A percentile compares a stretch with the other conserved stretches of the same genome.
phyloP scores from a whole-genome alignment of 2,888 invertebrate genomes.

The Acronicta psi region DNA sequence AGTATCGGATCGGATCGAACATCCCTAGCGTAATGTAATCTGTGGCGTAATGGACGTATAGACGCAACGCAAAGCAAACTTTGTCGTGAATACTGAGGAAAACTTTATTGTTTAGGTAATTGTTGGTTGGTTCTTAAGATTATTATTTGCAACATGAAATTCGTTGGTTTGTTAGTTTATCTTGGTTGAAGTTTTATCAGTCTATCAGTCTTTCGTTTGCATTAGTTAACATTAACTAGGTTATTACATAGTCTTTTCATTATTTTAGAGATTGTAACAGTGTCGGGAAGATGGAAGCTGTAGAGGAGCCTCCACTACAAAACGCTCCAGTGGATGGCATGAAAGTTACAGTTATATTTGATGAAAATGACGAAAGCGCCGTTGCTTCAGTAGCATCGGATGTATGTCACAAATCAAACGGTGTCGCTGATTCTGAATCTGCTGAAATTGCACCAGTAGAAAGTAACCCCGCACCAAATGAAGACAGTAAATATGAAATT shows the following conservation, averaged over 20 bases:
- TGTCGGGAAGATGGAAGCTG: slow-evolving; percentile 60
- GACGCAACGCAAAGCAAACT: slow-evolving; percentile 65
- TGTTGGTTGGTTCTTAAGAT: slow-evolving; percentile 15
- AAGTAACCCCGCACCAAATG: slow-evolving; percentile 32
- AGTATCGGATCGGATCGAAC: too few species aligned
- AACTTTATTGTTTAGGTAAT: slow-evolving; percentile 49
- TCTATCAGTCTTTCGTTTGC: slow-evolving; percentile 20
- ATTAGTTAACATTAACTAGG: slow-evolving; percentile 52
- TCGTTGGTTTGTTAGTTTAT: slow-evolving; percentile 1
- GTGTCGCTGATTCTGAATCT: slow-evolving; percentile 68
- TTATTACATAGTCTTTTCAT: slow-evolving; percentile 38
- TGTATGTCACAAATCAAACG: slow-evolving; percentile 79
- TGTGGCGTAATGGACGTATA: slow-evolving; percentile 51
- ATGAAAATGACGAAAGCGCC: slow-evolving; percentile 55
- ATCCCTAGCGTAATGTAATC: slow-evolving; percentile 50
- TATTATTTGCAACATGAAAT: slow-evolving; percentile 7
- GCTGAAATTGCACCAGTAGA: slow-evolving; percentile 42
- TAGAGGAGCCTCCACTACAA: slow-evolving; percentile 64
- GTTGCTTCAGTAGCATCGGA: slow-evolving; percentile 63
- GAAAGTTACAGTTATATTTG: slow-evolving; percentile 63
- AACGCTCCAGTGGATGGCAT: slow-evolving; percentile 61
- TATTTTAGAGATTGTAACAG: slow-evolving; percentile 44
- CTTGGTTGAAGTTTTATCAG: not conserved
- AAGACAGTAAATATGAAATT: slow-evolving; percentile 39
- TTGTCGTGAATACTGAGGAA: slow-evolving; percentile 49